Conservation (phyloP, 2,888 invertebrate genomes). For the Tipula helvola region DNA sequence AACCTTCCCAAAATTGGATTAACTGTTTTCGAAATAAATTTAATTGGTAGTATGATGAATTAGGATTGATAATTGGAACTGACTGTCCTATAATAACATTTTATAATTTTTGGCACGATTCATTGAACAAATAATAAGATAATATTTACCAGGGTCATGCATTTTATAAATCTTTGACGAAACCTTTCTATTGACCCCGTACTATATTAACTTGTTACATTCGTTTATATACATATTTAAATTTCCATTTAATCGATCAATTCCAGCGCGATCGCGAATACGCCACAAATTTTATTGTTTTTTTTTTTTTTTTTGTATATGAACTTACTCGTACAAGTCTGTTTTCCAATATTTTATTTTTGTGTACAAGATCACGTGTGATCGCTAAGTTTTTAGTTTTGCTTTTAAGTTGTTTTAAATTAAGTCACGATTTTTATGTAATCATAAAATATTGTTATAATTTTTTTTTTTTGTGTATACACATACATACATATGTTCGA, state of each 20-base stretch:
- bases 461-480: neutral
- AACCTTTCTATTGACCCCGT: neutral
- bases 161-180: neutral
- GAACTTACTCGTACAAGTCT: neutral
- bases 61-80: neutral
- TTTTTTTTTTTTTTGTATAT: neutral
- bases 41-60: neutral
- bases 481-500: neutral
- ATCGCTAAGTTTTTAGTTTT: neutral
- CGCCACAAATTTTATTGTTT: neutral
- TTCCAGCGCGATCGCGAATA: neutral
- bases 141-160: neutral
- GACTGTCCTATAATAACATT: neutral
- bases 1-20: neutral
- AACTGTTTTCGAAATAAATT: neutral
- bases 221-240: neutral
- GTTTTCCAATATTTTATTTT: neutral
- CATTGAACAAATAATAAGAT: neutral
- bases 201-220: neutral
- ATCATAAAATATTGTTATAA: neutral
- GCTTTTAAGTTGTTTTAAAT: neutral
- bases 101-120: neutral
- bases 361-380: neutral
- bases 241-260: neutral
- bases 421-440: neutral